Percentiles rank a stretch among this genome's conserved stretches.
phyloP scores from a whole-genome alignment of 2,113 vertebrate species.

The Porphyrio hochstetteri region DNA sequence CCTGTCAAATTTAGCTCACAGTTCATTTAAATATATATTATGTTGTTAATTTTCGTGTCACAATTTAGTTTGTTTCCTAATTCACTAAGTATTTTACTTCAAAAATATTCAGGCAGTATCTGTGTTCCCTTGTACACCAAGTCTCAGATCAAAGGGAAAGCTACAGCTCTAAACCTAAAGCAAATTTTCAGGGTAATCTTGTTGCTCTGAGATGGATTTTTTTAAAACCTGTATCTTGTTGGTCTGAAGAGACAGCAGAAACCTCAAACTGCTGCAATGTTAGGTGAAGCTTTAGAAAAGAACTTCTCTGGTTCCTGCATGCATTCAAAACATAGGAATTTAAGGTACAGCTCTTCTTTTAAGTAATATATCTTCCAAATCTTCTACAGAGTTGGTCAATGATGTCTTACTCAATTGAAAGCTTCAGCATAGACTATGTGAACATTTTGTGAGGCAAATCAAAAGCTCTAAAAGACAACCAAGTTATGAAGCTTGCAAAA shows the following conservation, averaged over 20 bases:
- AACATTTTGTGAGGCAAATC: neutral
- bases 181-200: slow-evolving; percentile 20
- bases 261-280: neutral
- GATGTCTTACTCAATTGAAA: neutral
- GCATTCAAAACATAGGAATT: neutral
- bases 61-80: neutral
- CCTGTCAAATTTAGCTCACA: neutral
- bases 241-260: slow-evolving; percentile 31
- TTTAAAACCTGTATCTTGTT: neutral
- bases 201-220: slow-evolving; percentile 9
- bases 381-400: neutral
- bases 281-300: neutral
- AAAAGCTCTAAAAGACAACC: neutral
- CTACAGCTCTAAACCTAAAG: slow-evolving; percentile 15
- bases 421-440: neutral
- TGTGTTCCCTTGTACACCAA: neutral
- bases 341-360: neutral
- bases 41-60: neutral
- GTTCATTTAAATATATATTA: slow-evolving; percentile 30
- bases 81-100: neutral
- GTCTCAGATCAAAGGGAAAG: slow-evolving; percentile 41
- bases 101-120: slow-evolving; percentile 26
- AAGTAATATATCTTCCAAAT: neutral
- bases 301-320: neutral
- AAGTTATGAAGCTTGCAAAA: neutral